Conservation (phyloP, 2,797 vertebrate genomes). For the Melanotaenia nigrans region DNA sequence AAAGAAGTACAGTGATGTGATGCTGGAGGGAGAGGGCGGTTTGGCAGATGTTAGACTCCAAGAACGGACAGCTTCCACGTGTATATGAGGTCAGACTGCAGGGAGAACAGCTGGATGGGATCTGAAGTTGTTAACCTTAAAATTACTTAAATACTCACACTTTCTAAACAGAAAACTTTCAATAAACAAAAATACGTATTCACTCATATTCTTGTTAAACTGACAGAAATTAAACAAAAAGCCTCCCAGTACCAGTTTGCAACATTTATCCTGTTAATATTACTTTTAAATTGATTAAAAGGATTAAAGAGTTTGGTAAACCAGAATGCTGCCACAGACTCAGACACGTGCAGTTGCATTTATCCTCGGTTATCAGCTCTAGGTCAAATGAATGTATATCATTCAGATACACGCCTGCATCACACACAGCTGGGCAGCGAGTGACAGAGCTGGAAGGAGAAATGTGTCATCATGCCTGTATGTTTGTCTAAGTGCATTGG, state of each 20-base stretch:
- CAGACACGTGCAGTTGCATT: not conserved
- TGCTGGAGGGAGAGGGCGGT: slow-evolving; percentile 49
- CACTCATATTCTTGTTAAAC: not conserved
- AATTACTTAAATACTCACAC: slow-evolving; percentile 14
- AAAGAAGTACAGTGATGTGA: slow-evolving; percentile 61
- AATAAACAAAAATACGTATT: not conserved
- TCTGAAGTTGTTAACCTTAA: slow-evolving; percentile 10
- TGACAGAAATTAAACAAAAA: not conserved
- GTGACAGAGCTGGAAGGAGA: slow-evolving; percentile 33
- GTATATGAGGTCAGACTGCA: slow-evolving; percentile 57
- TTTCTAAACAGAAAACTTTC: not conserved
- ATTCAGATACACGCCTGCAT: slow-evolving; percentile 28
- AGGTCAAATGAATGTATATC: slow-evolving; percentile 30
- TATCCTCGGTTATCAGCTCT: not conserved
- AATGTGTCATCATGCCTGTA: slow-evolving; percentile 4
- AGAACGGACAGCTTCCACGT: slow-evolving; percentile 54
- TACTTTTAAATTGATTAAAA: not conserved
- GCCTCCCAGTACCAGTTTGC: not conserved
- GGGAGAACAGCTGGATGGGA: slow-evolving; percentile 25
- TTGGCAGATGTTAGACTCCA: slow-evolving; percentile 40
- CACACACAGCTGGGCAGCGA: slow-evolving; percentile 46
- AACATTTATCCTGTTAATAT: not conserved
- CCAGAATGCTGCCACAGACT: not conserved
- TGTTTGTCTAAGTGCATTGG: slow-evolving; percentile 46
- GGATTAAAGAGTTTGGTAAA: not conserved